A percentile compares a stretch with the other conserved stretches of the same genome.
Evolutionary conservation across 2,113 vertebrate species (phyloP).

Genomic region (Pedetes capensis): DNA sequence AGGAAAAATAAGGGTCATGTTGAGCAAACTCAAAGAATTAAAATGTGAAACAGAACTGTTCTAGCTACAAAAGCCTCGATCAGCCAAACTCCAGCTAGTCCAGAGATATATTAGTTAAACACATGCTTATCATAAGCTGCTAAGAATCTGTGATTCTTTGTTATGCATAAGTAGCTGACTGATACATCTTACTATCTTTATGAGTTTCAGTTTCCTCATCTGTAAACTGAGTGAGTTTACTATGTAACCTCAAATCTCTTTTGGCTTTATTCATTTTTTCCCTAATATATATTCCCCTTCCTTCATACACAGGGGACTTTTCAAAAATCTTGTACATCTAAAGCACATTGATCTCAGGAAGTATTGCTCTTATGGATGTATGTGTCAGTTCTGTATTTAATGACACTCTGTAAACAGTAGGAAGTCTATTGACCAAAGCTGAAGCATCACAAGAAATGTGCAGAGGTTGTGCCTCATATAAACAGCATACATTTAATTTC

Average conservation of each 20-base stretch:
- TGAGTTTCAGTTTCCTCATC: not conserved
- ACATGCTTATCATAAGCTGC: not conserved
- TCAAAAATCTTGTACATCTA: not conserved
- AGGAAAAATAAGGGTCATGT: slow-evolving; percentile 10
- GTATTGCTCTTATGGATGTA: not conserved
- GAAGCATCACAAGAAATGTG: slow-evolving; percentile 27
- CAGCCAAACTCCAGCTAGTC: not conserved
- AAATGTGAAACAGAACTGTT: not conserved
- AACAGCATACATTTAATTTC: slow-evolving; percentile 30
- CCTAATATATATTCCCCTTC: not conserved
- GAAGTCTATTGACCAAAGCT: not conserved
- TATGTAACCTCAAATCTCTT: slow-evolving; percentile 15
- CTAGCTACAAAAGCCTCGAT: not conserved
- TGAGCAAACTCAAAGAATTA: not conserved
- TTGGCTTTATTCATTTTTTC: not conserved
- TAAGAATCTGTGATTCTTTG: not conserved
- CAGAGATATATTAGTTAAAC: not conserved
- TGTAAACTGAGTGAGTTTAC: slow-evolving; percentile 13
- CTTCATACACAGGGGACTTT: not conserved
- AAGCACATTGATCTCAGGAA: slow-evolving; percentile 19
- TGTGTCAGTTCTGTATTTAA: not conserved
- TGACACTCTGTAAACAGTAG: not conserved
- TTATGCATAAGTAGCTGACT: slow-evolving; percentile 1
- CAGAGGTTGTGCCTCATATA: not conserved
- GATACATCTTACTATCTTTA: not conserved